phyloP scores from a whole-genome alignment of 2,888 invertebrate genomes.

The Elegia similella region DNA sequence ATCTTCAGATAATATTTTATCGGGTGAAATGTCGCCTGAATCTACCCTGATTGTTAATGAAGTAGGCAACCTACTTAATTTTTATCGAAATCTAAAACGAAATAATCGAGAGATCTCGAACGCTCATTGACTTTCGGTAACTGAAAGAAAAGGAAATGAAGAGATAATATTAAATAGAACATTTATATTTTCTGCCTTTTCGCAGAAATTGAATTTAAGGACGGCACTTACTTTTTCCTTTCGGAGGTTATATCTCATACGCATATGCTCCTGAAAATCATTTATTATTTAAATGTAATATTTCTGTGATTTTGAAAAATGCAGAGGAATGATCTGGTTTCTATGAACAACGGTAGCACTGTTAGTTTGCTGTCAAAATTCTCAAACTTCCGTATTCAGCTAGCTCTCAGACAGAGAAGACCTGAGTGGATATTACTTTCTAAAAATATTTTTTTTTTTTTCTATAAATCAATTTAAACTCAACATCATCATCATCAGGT shows the following conservation, averaged over 20 bases:
- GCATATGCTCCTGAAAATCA: background rate
- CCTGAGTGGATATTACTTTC: no score
- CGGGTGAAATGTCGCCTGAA: no score
- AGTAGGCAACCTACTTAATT: background rate
- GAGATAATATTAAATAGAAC: background rate
- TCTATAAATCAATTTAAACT: no score
- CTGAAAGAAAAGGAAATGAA: background rate
- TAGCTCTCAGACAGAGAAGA: no score
- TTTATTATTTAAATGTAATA: background rate
- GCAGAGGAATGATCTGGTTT: background rate
- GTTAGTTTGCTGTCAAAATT: no score
- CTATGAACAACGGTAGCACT: background rate
- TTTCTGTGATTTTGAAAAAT: background rate
- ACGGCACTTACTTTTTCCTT: slow-evolving; percentile 1
- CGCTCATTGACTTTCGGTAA: slow-evolving; percentile 4
- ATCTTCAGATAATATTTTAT: no score
- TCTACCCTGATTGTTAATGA: no score
- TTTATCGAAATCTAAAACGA: background rate
- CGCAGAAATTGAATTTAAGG: slow-evolving; percentile 17
- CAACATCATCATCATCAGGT: no score
- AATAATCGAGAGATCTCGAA: background rate
- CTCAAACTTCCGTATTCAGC: no score
- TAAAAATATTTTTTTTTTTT: no score
- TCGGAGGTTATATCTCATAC: background rate
- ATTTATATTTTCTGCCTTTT: slow-evolving; percentile 9